phyloP scores from a whole-genome alignment of 2,888 invertebrate genomes.

The Bombylius discolor region DNA sequence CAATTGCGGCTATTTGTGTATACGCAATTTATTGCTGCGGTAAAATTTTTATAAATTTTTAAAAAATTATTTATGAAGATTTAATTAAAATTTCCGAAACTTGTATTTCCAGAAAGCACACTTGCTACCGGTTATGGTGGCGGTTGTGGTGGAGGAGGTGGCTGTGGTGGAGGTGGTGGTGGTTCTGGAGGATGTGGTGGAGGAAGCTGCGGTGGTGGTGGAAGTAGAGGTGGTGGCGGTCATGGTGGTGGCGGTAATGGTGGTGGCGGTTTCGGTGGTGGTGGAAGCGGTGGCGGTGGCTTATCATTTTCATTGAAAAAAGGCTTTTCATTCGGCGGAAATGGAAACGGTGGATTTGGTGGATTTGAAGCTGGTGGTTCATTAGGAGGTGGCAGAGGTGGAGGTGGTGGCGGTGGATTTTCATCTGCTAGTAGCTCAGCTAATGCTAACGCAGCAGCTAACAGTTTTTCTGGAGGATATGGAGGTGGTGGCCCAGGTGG shows the following conservation, averaged over 20 bases:
- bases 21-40: too few relatives aligned
- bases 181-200: background rate
- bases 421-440: slow-evolving; percentile 1
- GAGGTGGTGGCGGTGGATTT: background rate
- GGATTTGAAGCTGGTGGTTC: slow-evolving; percentile 6
- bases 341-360: slow-evolving; percentile 21
- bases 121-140: too few relatives aligned
- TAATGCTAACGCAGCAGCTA: slow-evolving; percentile 1
- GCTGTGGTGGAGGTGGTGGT: slow-evolving; percentile 6
- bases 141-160: background rate
- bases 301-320: too few relatives aligned
- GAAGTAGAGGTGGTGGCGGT: slow-evolving; percentile 1
- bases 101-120: too few relatives aligned
- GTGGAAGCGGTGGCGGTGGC: slow-evolving; percentile 49
- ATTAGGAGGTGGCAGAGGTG: slow-evolving; percentile 1
- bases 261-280: slow-evolving; percentile 40
- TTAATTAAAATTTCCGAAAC: too few relatives aligned
- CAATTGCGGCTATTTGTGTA: too few relatives aligned
- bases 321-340: too few relatives aligned
- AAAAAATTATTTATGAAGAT: too few relatives aligned
- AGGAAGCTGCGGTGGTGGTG: slow-evolving; percentile 2
- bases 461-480: slow-evolving; percentile 3
- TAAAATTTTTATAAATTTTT: too few relatives aligned
- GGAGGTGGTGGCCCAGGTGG: slow-evolving; percentile 7
- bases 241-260: background rate